Base-by-base conservation (phyloP, 2,797 vertebrate species). In the Acestrorhynchus altus region DNA sequence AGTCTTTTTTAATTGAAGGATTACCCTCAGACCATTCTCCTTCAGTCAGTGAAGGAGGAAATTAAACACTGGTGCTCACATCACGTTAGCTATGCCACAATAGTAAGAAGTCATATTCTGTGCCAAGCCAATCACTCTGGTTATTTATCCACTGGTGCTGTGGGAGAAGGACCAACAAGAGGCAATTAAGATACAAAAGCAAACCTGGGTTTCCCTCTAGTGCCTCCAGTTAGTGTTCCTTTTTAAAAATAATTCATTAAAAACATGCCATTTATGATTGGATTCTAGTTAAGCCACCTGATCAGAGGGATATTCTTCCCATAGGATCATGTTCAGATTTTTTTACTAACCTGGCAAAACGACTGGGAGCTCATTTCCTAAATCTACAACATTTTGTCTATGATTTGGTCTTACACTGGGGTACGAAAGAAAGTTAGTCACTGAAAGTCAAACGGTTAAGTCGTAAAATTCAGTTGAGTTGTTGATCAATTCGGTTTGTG, bases 111-210 rank as follows among this genome's bases (percentile, higher is more conserved):
- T 46, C 42, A 24, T 13, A 44, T 46, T 66, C 40, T 15, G 51
- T 46, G 51, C 44, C 28, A 76, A 60, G 20, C 18, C 42, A 68
- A 60, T 59, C 26, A 39, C 6, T 76, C n/a, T 59, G 13, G 20
- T 12, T 8, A 39, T 49, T 49, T 76, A 68, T 76, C 15, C 64
- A 68, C 15, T 16, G 40, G 12, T 26, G 40, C 8, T 13, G 26
- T 39, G n/a, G 4, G 26, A 24, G 28, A 15, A 35, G 31, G 31
- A 35, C 31, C 31, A 35, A 35, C 31, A 16, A 1, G 18, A 75
- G n/a, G 40, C 18, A 15, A 46, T 39, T 24, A 44, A n/a, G 60
- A 54, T 31, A 18, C 56, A 31, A 54, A 39, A 39, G 9, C 3
- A 52, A 66, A 20, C 39, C 40, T 22, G 20, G 24, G 7, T 18